phyloP scores from a whole-genome alignment of 1,140 invertebrate species.

The Tetramorium alpestre region DNA sequence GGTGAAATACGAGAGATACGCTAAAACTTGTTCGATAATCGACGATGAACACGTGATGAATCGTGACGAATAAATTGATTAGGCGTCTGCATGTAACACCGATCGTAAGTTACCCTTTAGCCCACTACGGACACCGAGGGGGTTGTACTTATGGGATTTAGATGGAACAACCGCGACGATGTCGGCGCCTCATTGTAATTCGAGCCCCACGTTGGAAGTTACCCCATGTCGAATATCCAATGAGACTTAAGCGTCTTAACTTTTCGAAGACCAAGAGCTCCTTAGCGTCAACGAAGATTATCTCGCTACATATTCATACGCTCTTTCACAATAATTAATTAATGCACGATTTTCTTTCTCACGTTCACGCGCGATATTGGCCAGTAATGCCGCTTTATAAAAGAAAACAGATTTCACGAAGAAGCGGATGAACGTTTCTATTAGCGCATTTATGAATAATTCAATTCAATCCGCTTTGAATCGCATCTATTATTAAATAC shows the following conservation, averaged over 20 bases:
- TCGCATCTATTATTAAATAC: slow-evolving; percentile 17
- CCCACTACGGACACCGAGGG: background rate
- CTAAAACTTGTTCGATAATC: background rate
- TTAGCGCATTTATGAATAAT: background rate
- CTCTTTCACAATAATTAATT: background rate
- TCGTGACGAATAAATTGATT: slow-evolving; percentile 24
- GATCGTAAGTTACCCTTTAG: background rate
- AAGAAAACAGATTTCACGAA: background rate
- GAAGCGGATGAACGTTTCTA: background rate
- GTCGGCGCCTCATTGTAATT: slow-evolving; percentile 47
- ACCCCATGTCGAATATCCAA: slow-evolving; percentile 50
- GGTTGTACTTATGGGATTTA: slow-evolving; percentile 37
- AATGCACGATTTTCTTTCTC: background rate
- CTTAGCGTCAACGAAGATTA: background rate
- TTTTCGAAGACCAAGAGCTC: background rate
- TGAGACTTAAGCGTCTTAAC: slow-evolving; percentile 54
- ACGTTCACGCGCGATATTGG: background rate
- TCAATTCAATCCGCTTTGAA: background rate
- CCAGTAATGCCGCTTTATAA: background rate
- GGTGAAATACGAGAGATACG: too few species aligned
- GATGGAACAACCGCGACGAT: slow-evolving; percentile 23
- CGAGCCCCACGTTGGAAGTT: slow-evolving; percentile 36
- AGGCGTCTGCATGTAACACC: slow-evolving; percentile 3
- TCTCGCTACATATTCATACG: slow-evolving; percentile 21
- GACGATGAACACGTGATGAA: background rate